These are phyloP conservation scores for Cinclus mexicanus DNA, from an alignment of 2,113 vertebrate genomes.

Conservation along the genomic window DNA sequence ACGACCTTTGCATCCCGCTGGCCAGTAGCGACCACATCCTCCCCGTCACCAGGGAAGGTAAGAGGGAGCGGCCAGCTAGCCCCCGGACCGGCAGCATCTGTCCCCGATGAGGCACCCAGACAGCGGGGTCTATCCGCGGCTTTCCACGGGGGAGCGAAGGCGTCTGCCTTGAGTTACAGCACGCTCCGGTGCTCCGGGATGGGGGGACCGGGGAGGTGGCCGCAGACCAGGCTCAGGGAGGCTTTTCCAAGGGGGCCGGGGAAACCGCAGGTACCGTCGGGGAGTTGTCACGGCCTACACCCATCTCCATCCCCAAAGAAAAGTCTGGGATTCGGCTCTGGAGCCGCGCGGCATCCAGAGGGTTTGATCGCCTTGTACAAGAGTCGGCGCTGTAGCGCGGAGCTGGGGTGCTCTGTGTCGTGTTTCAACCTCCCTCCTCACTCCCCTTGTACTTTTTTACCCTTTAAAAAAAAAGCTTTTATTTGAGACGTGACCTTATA, in stretches of 20 bases:
- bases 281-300: not conserved
- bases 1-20: slow-evolving; percentile 96
- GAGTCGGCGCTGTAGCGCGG: not conserved
- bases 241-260: not conserved
- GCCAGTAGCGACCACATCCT: slow-evolving; percentile 81
- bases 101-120: not conserved
- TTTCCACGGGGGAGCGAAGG: not conserved
- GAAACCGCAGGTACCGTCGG: not conserved
- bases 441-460: not conserved
- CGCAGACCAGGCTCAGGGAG: not conserved
- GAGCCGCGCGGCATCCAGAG: not conserved
- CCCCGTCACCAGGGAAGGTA: slow-evolving; percentile 87
- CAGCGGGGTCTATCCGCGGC: not conserved
- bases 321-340: too few species aligned
- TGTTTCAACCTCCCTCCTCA: too few species aligned
- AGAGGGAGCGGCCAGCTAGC: not conserved
- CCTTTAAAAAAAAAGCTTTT: not conserved
- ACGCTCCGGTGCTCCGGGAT: not conserved
- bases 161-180: not conserved
- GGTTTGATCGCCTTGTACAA: not conserved
- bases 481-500: not conserved
- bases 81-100: not conserved
- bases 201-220: not conserved
- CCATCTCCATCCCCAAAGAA: not conserved
- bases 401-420: not conserved